Evolutionary conservation across 2,888 invertebrate genomes (phyloP).

Genomic region (Hypselothyrea guttata): DNA sequence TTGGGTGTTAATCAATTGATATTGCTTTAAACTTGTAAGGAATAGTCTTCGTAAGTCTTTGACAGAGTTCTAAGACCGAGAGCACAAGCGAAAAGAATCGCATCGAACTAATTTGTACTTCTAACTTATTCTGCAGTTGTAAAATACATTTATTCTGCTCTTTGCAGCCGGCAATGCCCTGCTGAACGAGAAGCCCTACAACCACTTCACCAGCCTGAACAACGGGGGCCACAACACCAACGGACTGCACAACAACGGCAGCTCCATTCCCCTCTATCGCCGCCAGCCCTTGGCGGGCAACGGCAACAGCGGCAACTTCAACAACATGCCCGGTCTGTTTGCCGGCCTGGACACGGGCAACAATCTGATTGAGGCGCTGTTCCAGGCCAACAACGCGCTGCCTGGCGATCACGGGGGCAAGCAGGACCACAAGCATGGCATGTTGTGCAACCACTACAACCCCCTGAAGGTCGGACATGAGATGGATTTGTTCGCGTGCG

Average conservation of each 20-base stretch:
- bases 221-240: slow-evolving; percentile 49
- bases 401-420: slow-evolving; percentile 60
- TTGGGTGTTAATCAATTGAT: too few species aligned
- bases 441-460: slow-evolving; percentile 78
- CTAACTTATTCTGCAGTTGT: too few species aligned
- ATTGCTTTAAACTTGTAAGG: too few species aligned
- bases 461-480: slow-evolving; percentile 70
- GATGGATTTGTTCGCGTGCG: slow-evolving; percentile 72
- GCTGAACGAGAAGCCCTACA: slow-evolving; percentile 57
- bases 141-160: background rate
- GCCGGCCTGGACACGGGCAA: slow-evolving; percentile 68
- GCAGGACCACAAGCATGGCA: slow-evolving; percentile 61
- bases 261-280: slow-evolving; percentile 83
- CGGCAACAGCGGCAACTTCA: slow-evolving; percentile 61
- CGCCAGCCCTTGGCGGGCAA: slow-evolving; percentile 82
- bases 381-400: slow-evolving; percentile 69
- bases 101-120: too few species aligned
- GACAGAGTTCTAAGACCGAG: too few species aligned
- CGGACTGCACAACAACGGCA: slow-evolving; percentile 57
- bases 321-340: slow-evolving; percentile 62
- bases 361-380: slow-evolving; percentile 79
- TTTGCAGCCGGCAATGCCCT: slow-evolving; percentile 45
- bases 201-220: slow-evolving; percentile 57
- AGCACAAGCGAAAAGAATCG: too few species aligned
- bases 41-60: too few species aligned